A percentile compares a stretch with the other conserved stretches of the same genome.
phyloP scores from a whole-genome alignment of 2,113 vertebrate genomes.

The Zootoca vivipara region DNA sequence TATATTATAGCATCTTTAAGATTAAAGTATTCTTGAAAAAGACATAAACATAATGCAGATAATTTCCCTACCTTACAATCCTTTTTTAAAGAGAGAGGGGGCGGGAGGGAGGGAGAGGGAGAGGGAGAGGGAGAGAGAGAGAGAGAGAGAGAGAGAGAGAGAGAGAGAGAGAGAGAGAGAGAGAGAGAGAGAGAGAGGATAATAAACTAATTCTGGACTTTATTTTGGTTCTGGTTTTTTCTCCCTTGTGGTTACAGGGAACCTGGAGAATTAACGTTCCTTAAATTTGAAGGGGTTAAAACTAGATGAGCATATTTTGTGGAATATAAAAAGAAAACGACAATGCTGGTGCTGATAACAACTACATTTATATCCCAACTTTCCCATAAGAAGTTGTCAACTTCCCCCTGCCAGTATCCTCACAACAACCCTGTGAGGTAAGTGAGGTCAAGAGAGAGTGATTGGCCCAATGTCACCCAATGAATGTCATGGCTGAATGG shows the following conservation, averaged over 20 bases:
- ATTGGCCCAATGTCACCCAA: background rate
- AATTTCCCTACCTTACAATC: background rate
- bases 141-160: background rate
- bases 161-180: background rate
- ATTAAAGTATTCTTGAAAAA: constrained; percentile 13
- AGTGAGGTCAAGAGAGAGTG: background rate
- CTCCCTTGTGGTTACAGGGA: background rate
- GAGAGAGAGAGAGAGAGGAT: background rate
- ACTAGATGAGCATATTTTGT: background rate
- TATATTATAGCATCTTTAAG: constrained; percentile 17
- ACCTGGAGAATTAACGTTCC: background rate
- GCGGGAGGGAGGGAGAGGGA: too few species aligned
- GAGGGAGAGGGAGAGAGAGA: background rate
- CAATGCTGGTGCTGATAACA: background rate
- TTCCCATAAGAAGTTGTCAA: background rate
- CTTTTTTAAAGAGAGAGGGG: background rate
- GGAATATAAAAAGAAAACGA: background rate
- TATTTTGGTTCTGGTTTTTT: background rate
- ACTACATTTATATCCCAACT: background rate
- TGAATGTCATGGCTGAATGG: background rate
- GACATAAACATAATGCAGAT: background rate
- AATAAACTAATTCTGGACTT: background rate
- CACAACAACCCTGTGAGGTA: background rate
- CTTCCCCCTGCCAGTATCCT: too few species aligned
- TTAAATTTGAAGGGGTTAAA: background rate